phyloP scores from a whole-genome alignment of 1,140 invertebrate species.

The Drosophila subpulchrella region DNA sequence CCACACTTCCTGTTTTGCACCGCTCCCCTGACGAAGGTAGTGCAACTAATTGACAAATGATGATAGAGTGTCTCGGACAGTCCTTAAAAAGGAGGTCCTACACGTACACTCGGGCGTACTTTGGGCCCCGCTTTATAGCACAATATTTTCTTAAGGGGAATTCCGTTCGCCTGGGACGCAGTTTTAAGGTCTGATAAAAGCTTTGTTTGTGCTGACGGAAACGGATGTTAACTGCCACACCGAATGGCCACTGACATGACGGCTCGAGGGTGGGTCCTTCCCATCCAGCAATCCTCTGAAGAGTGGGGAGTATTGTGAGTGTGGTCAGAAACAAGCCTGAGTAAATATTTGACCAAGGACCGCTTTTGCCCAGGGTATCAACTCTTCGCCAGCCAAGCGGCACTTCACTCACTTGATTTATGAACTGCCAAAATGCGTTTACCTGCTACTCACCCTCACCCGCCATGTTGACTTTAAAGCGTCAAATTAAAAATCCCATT shows the following conservation, averaged over 20 bases:
- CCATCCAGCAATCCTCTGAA: neutral
- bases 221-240: slow-evolving; percentile 74
- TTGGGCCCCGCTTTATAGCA: slow-evolving; percentile 23
- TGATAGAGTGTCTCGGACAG: slow-evolving; percentile 75
- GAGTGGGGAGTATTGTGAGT: neutral
- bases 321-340: slow-evolving; percentile 19
- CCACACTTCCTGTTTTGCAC: slow-evolving; percentile 21
- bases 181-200: slow-evolving; percentile 77
- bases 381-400: slow-evolving; percentile 1
- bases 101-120: slow-evolving; percentile 17
- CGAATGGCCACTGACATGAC: slow-evolving; percentile 73
- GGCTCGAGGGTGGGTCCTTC: slow-evolving; percentile 32
- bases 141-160: slow-evolving; percentile 45
- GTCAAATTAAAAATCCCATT: slow-evolving; percentile 68
- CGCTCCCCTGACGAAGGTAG: slow-evolving; percentile 32
- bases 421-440: slow-evolving; percentile 55
- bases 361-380: slow-evolving; percentile 29
- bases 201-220: slow-evolving; percentile 75
- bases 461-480: slow-evolving; percentile 51
- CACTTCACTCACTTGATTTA: slow-evolving; percentile 52
- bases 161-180: slow-evolving; percentile 18
- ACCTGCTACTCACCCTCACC: slow-evolving; percentile 9
- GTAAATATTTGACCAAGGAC: slow-evolving; percentile 25
- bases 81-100: slow-evolving; percentile 23
- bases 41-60: slow-evolving; percentile 82